phyloP scores from a whole-genome alignment of 1,140 invertebrate species.

The Eulimnadia texana region DNA sequence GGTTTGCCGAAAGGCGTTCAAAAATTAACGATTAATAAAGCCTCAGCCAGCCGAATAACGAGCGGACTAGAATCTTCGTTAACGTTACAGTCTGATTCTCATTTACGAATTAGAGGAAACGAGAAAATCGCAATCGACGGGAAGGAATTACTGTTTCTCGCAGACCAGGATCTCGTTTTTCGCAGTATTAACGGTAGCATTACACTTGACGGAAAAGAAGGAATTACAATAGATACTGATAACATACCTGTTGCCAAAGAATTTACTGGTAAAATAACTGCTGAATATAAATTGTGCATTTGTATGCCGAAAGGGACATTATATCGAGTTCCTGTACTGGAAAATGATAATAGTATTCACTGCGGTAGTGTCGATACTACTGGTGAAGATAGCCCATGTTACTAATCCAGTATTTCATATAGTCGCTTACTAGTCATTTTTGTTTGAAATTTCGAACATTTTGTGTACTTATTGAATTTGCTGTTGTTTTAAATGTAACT shows the following conservation, averaged over 20 bases:
- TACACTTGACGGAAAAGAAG: conserved; percentile 49
- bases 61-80: conserved; percentile 53
- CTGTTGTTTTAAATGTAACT: no score
- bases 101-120: conserved; percentile 29
- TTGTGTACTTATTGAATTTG: conserved; percentile 1
- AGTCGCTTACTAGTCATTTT: conserved; percentile 10
- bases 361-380: conserved; percentile 36
- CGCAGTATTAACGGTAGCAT: conserved; percentile 64
- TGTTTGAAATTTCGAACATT: not conserved
- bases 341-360: conserved; percentile 25
- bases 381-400: conserved; percentile 50
- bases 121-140: conserved; percentile 40
- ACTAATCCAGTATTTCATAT: conserved; percentile 24
- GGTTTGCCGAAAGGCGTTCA: conserved; percentile 49
- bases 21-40: conserved; percentile 47
- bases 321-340: conserved; percentile 53
- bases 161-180: conserved; percentile 61
- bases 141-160: conserved; percentile 45
- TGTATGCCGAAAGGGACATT: conserved; percentile 73
- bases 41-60: conserved; percentile 52
- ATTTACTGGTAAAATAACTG: conserved; percentile 23
- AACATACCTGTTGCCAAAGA: conserved; percentile 43
- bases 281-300: conserved; percentile 68
- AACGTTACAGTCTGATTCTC: conserved; percentile 40
- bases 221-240: conserved; percentile 52